These are phyloP conservation scores for Limosa lapponica DNA, from an alignment of 2,797 vertebrate genomes.

Conservation along the genomic window DNA sequence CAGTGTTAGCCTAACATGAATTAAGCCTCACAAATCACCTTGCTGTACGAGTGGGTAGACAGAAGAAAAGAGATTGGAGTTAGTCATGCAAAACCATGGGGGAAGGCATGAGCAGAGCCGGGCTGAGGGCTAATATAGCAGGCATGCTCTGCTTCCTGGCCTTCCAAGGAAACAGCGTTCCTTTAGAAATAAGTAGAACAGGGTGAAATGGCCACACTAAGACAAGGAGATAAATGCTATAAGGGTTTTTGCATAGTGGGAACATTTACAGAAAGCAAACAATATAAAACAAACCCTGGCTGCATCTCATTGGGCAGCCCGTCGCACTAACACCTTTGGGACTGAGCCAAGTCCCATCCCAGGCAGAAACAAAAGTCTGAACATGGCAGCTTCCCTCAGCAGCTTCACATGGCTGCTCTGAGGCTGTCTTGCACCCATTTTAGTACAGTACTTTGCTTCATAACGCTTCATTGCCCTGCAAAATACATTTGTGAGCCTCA, in stretches of 20 bases:
- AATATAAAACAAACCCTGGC: not conserved
- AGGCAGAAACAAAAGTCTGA: not conserved
- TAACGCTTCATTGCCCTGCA: not conserved
- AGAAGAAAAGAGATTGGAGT: not conserved
- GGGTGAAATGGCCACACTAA: not conserved
- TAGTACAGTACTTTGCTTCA: not conserved
- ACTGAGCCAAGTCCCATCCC: not conserved
- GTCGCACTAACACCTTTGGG: not conserved
- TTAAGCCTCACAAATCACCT: not conserved
- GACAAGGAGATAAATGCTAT: not conserved
- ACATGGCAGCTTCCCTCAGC: not conserved
- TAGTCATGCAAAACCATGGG: not conserved
- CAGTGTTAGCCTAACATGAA: not conserved
- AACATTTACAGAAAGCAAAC: not conserved
- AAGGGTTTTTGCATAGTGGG: not conserved
- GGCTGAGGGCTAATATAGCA: not conserved
- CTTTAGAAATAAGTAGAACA: not conserved
- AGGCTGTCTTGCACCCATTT: not conserved
- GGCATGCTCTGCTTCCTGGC: not conserved
- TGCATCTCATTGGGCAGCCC: not conserved
- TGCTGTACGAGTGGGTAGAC: accelerated
- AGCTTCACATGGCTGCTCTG: not conserved
- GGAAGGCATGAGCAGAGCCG: not conserved
- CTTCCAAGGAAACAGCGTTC: not conserved
- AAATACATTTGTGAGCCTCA: not conserved